phyloP scores from a whole-genome alignment of 2,797 vertebrate species.

The Oreonectes daqikongensis region DNA sequence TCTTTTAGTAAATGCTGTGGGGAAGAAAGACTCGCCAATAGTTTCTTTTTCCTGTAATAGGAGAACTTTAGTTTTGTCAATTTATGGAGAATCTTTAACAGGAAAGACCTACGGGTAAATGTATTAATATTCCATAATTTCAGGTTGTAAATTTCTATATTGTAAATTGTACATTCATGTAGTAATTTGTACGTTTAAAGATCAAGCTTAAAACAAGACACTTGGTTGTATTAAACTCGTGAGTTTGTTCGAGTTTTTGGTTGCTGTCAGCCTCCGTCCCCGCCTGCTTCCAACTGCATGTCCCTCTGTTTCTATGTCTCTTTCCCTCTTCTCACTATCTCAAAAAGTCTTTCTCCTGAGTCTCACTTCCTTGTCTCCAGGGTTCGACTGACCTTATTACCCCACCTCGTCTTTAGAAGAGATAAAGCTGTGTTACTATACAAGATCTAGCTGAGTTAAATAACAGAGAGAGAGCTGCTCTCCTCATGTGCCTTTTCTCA shows the following conservation, averaged over 20 bases:
- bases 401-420: slow-evolving; percentile 53
- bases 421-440: slow-evolving; percentile 72
- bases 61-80: too few relatives aligned
- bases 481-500: slow-evolving; percentile 50
- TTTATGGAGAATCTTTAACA: too few relatives aligned
- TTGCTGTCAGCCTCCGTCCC: neutral
- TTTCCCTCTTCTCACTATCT: slow-evolving; percentile 8
- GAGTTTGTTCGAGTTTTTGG: neutral
- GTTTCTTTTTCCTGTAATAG: too few relatives aligned
- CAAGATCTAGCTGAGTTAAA: slow-evolving; percentile 65
- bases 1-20: too few relatives aligned
- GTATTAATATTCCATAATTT: too few relatives aligned
- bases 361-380: slow-evolving; percentile 39
- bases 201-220: too few relatives aligned
- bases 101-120: too few relatives aligned
- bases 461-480: slow-evolving; percentile 60
- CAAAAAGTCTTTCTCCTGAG: slow-evolving; percentile 30
- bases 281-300: too few relatives aligned
- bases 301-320: slow-evolving; percentile 4
- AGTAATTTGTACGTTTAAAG: too few relatives aligned
- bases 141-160: too few relatives aligned
- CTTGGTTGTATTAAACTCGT: neutral
- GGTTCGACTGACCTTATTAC: slow-evolving; percentile 61
- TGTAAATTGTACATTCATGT: too few relatives aligned
- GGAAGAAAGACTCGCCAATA: too few relatives aligned